phyloP scores from a whole-genome alignment of 1,140 invertebrate species.

The Caligus rogercresseyi region DNA sequence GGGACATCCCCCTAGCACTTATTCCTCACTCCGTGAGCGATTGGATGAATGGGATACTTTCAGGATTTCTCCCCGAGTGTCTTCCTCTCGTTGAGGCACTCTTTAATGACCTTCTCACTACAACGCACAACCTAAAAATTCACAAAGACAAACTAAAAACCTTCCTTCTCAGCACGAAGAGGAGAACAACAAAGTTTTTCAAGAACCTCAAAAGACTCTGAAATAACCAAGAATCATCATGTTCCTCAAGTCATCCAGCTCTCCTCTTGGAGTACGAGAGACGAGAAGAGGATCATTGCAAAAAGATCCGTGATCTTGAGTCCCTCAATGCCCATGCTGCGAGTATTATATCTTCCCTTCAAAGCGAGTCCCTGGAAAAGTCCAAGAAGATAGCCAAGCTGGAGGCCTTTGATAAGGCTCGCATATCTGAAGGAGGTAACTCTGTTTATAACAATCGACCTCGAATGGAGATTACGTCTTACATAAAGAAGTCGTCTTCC shows the following conservation, averaged over 20 bases:
- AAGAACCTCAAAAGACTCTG: too few relatives aligned
- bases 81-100: conserved; percentile 53
- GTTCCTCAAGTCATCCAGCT: conserved; percentile 14
- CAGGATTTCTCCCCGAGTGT: conserved; percentile 49
- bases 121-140: conserved; percentile 54
- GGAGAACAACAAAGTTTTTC: too few relatives aligned
- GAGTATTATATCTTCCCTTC: conserved; percentile 36
- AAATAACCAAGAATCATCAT: conserved; percentile 1
- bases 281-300: conserved; percentile 37
- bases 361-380: conserved; percentile 38
- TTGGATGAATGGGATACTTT: conserved; percentile 52
- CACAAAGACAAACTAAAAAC: conserved; percentile 51
- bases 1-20: too few relatives aligned
- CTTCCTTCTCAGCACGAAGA: conserved; percentile 37
- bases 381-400: conserved; percentile 38
- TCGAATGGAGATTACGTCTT: background rate
- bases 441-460: background rate
- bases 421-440: conserved; percentile 30
- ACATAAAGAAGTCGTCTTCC: background rate
- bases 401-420: conserved; percentile 39
- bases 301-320: conserved; percentile 39
- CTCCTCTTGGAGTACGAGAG: conserved; percentile 38
- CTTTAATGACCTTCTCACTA: conserved; percentile 51
- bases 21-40: conserved; percentile 37
- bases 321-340: conserved; percentile 38